Conservation (phyloP, 35 echinoderm and acorn worm genomes). For the Nesometra sesokonis region DNA sequence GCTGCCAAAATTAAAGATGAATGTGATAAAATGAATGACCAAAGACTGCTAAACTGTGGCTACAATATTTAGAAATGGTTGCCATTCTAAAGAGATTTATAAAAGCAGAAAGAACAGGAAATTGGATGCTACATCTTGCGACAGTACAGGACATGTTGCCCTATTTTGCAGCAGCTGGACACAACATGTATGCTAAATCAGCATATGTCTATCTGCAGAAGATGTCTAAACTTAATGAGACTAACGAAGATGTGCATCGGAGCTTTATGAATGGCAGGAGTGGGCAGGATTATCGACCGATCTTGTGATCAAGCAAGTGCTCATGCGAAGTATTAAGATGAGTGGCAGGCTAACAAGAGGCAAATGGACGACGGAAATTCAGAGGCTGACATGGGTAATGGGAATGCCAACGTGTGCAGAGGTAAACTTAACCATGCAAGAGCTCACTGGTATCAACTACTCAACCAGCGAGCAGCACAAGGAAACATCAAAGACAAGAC, state of each 20-base stretch:
- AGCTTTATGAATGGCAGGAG: not conserved
- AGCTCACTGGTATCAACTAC: not conserved
- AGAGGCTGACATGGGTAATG: slow-evolving; percentile 14
- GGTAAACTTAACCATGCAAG: not conserved
- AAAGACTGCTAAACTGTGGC: not conserved
- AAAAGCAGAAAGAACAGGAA: not conserved
- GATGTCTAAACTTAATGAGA: not conserved
- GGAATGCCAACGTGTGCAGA: slow-evolving; percentile 1
- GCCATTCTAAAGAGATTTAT: not conserved
- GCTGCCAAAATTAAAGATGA: not conserved
- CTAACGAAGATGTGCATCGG: not conserved
- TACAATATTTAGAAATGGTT: not conserved
- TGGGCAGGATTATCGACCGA: slow-evolving; percentile 27
- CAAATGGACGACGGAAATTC: slow-evolving; percentile 22
- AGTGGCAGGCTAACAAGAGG: slow-evolving; percentile 29
- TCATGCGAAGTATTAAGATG: slow-evolving; percentile 26
- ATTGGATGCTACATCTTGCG: not conserved
- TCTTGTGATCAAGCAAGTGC: slow-evolving; percentile 31
- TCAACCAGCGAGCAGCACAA: not conserved
- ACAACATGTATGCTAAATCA: slow-evolving; percentile 11
- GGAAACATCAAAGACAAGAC: not conserved
- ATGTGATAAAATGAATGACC: not conserved
- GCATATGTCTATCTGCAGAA: not conserved
- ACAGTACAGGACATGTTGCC: not conserved
- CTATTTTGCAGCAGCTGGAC: slow-evolving; percentile 9